Conservation (phyloP, 2,797 vertebrate genomes). For the Crocidura indochinensis region DNA sequence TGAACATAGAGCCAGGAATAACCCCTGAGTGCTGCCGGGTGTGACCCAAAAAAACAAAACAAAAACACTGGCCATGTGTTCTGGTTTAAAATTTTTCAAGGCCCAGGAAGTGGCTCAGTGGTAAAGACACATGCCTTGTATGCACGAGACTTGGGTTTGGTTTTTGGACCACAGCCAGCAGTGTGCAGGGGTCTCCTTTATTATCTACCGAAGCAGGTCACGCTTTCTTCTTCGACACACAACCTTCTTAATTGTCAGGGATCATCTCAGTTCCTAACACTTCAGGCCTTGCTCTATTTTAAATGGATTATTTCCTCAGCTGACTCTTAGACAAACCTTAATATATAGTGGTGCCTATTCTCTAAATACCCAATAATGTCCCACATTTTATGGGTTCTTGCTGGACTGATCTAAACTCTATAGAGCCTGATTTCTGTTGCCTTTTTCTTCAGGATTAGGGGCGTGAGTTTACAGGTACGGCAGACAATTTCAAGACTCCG, state of each 20-base stretch:
- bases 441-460: slow-evolving; percentile 91
- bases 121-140: too few relatives aligned
- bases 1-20: too few relatives aligned
- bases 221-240: not conserved
- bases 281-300: not conserved
- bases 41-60: not conserved
- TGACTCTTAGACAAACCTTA: not conserved
- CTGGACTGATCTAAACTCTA: not conserved
- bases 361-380: too few relatives aligned
- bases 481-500: slow-evolving; percentile 92
- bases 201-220: not conserved
- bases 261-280: not conserved
- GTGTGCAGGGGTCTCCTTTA: too few relatives aligned
- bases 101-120: not conserved
- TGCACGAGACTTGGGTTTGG: too few relatives aligned
- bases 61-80: not conserved
- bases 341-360: not conserved
- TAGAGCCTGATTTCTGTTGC: not conserved
- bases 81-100: not conserved
- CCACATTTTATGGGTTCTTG: not conserved
- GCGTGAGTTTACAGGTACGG: slow-evolving; percentile 92
- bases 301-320: not conserved
- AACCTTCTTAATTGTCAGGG: not conserved
- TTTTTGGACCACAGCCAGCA: too few relatives aligned
- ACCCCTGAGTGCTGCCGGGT: too few relatives aligned